Conservation (phyloP, 2,888 invertebrate genomes). For the Diplazon laetatorius region DNA sequence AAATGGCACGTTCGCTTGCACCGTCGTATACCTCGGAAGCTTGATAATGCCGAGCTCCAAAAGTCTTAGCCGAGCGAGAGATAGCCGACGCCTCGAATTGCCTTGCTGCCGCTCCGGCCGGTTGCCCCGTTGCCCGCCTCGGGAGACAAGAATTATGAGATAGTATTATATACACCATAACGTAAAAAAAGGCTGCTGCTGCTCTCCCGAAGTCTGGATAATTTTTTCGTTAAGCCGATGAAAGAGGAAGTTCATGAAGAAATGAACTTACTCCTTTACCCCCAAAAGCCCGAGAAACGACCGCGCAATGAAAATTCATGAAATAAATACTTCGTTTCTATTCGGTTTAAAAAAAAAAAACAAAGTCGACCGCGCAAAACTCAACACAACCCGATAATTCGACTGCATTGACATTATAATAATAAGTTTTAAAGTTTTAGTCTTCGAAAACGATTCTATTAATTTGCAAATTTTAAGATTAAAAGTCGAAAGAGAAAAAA, state of each 20-base stretch:
- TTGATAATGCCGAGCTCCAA: constrained; percentile 36
- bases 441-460: too few species aligned
- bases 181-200: constrained; percentile 2
- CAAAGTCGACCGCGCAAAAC: too few species aligned
- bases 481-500: too few species aligned
- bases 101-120: constrained; percentile 29
- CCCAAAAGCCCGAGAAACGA: neutral
- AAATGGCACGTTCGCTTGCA: constrained; percentile 23
- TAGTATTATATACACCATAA: neutral
- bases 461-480: too few species aligned
- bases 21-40: constrained; percentile 18
- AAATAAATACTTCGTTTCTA: neutral
- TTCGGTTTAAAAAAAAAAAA: too few species aligned
- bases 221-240: constrained; percentile 8
- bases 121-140: constrained; percentile 20
- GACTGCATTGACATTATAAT: too few species aligned
- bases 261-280: too few species aligned
- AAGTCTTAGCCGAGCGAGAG: constrained; percentile 28
- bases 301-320: neutral
- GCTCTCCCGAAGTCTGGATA: neutral
- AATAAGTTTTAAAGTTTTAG: too few species aligned
- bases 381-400: too few species aligned
- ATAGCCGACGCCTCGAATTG: constrained; percentile 24
- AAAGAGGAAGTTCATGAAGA: constrained; percentile 2
- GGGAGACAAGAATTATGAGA: constrained; percentile 45